These are phyloP conservation scores for Anneissia japonica DNA, from an alignment of 35 echinoderm and acorn worm genomes.

Conservation along the genomic window DNA sequence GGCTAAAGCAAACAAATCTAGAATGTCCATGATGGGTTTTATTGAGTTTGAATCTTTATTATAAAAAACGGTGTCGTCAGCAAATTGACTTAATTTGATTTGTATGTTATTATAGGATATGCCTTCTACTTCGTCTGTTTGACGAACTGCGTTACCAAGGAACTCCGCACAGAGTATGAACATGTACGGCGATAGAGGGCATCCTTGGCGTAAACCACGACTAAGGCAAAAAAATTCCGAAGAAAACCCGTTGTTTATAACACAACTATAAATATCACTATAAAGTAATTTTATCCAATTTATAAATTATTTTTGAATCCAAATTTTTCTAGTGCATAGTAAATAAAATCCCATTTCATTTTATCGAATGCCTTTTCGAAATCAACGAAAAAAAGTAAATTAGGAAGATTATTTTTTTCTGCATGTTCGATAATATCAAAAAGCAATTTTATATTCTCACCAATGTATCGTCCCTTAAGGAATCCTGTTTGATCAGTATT, in stretches of 20 bases:
- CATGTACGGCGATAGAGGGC: neutral
- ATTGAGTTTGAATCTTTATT: neutral
- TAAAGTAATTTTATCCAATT: neutral
- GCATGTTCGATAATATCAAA: neutral
- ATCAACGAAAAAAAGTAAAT: neutral
- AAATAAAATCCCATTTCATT: neutral
- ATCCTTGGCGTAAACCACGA: neutral
- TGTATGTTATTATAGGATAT: too few species aligned
- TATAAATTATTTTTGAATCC: neutral
- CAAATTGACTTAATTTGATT: too few species aligned
- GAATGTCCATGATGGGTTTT: neutral
- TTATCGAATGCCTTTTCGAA: neutral
- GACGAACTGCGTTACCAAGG: neutral
- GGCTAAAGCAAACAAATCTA: neutral
- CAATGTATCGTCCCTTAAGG: conserved; percentile 7
- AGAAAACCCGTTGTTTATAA: neutral
- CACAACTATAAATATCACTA: neutral
- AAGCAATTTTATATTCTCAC: conserved; percentile 23
- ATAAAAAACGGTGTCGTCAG: neutral
- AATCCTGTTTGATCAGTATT: conserved; percentile 17
- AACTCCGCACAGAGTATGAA: neutral
- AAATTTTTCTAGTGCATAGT: neutral
- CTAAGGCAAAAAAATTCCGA: neutral
- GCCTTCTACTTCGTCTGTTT: neutral
- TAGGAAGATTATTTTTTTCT: neutral